phyloP scores from a whole-genome alignment of 1,140 invertebrate genomes.

The Heterodera carotae region DNA sequence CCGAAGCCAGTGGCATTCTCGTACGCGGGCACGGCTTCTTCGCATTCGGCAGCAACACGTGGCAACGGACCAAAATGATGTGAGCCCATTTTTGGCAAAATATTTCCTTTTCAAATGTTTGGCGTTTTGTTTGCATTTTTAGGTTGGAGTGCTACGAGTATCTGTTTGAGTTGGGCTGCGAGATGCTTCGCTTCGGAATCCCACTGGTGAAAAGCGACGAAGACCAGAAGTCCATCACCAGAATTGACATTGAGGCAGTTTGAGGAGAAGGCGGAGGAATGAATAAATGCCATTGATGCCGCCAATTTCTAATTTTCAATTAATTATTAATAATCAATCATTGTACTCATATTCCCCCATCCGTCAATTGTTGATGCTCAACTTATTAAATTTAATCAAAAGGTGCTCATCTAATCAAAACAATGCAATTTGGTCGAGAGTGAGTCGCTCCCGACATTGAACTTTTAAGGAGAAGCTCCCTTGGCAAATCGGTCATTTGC shows the following conservation, averaged over 20 bases:
- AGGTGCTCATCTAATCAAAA: too few species aligned
- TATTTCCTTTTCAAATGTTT: background rate
- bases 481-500: too few species aligned
- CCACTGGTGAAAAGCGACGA: conserved; percentile 18
- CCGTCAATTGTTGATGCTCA: too few species aligned
- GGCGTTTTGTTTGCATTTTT: conserved; percentile 21
- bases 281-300: background rate
- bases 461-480: too few species aligned
- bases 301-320: too few species aligned
- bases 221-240: background rate
- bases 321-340: too few species aligned
- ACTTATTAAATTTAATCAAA: too few species aligned
- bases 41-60: conserved; percentile 12
- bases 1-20: conserved; percentile 8
- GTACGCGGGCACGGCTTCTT: conserved; percentile 12
- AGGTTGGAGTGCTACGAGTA: conserved; percentile 47
- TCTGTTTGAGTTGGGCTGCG: conserved; percentile 42
- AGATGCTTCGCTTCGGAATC: conserved; percentile 37
- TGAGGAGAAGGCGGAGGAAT: background rate
- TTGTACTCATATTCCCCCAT: too few species aligned
- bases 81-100: background rate
- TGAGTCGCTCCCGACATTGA: too few species aligned
- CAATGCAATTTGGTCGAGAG: too few species aligned
- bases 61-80: conserved; percentile 17
- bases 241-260: background rate